Conservation (phyloP, 2,113 vertebrate species). For the Microcebus jonahi region DNA sequence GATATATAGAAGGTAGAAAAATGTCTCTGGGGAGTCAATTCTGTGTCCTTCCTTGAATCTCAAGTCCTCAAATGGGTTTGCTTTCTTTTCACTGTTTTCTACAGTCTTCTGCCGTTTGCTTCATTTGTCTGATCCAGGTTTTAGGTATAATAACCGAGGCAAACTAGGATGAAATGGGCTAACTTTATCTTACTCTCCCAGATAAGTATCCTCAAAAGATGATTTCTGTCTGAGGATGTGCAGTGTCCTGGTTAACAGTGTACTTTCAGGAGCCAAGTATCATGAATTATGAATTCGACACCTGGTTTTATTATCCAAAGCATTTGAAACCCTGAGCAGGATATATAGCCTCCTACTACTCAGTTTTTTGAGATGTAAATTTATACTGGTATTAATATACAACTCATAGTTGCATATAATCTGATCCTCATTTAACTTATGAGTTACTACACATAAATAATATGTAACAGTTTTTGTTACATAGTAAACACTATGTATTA, state of each 20-base stretch:
- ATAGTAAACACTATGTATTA: conserved; percentile 1
- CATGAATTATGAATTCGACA: conserved; percentile 10
- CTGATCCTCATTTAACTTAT: conserved; percentile 17
- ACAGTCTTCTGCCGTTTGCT: neutral
- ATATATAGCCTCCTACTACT: neutral
- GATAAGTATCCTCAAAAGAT: neutral
- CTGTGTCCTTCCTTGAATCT: neutral
- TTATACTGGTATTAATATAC: neutral
- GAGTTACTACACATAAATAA: neutral
- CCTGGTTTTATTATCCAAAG: neutral
- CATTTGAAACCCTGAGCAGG: neutral
- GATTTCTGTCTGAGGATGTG: neutral
- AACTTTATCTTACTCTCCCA: neutral
- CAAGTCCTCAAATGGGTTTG: neutral
- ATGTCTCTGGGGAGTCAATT: neutral
- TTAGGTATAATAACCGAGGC: neutral
- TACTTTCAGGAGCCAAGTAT: neutral
- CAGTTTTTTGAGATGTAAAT: conserved; percentile 28
- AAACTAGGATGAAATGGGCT: neutral
- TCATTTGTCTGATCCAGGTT: conserved; percentile 32
- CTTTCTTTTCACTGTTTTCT: neutral
- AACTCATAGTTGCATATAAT: neutral
- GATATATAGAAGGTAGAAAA: neutral
- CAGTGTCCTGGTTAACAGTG: neutral
- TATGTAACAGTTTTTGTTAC: neutral